Evolutionary conservation across 2,113 vertebrate species (phyloP), one percentile per base, ranked within the genome.

Genomic region (Gymnocephalus cernua): DNA sequence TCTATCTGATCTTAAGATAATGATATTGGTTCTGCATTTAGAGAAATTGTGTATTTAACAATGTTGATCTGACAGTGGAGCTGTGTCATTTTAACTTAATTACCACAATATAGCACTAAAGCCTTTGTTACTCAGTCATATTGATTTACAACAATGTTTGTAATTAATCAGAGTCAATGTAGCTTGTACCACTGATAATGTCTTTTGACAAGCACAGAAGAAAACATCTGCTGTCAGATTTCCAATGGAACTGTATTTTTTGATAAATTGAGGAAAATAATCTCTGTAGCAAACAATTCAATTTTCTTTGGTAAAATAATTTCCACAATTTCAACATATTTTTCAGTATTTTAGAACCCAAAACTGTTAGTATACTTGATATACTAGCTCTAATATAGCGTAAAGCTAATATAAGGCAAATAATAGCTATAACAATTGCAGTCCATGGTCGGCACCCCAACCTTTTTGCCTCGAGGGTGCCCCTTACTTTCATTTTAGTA

Each of bases 41-140:
- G 23, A 65, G 7, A 67, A 54, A 45, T 13, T 69, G 32, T 27
- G 41, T 15, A 21, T 69, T 53, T 59, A 21, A 64, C 45, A 29
- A 15, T 75, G 27, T 35, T 47, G 23, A 19, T 47, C 25, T 61
- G n/a, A 7, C 44, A 61, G 18, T 27, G 41, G 44, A 23, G 45
- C 38, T n/a, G 35, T 68, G 10, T 66, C 32, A 75, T 38, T 76
- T 51, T 21, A 61, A n/a, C 16, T 41, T 61, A 13, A 15, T 41
- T 50, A 41, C 80, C 88, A 90, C 82, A 70, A 88, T 83, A 62
- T 74, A 61, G 83, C 57, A 35, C 85, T 69, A 23, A 74, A 56
- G 32, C 8, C 4, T 70, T 75, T 70, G 11, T n/a, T 57, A 32
- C 57, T 69, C 21, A 29, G 27, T 67, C 45, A 27, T 6, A 8